Conservation (phyloP, 2,888 invertebrate species). For the Barypeithes pellucidus region DNA sequence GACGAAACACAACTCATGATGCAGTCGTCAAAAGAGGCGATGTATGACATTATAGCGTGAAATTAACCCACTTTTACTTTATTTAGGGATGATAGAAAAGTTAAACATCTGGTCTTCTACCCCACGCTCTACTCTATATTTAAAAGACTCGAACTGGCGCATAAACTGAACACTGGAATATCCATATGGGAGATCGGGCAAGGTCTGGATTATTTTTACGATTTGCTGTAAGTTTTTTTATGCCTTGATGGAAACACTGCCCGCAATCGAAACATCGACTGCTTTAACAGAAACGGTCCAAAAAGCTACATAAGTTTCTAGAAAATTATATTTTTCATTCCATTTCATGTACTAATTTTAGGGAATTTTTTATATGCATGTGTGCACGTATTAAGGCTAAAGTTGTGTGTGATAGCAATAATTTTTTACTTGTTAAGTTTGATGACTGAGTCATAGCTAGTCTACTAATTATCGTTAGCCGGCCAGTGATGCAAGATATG, state of each 20-base stretch:
- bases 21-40: no score
- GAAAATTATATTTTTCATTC: neutral
- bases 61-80: conserved; percentile 10
- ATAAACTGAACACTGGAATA: conserved; percentile 86
- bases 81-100: conserved; percentile 73
- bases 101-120: conserved; percentile 87
- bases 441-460: neutral
- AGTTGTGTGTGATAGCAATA: neutral
- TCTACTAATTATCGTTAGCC: neutral
- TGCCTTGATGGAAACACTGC: no score
- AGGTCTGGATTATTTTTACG: conserved; percentile 95
- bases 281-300: no score
- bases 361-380: neutral
- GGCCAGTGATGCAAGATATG: neutral
- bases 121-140: conserved; percentile 92
- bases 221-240: conserved; percentile 78
- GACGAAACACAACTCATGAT: no score
- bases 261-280: no score
- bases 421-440: conserved; percentile 5
- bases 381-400: neutral
- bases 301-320: no score
- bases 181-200: conserved; percentile 98
- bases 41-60: no score
- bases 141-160: conserved; percentile 84
- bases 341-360: neutral